phyloP scores from a whole-genome alignment of 92 coral and sea anemone genomes.

The Montipora capitata region DNA sequence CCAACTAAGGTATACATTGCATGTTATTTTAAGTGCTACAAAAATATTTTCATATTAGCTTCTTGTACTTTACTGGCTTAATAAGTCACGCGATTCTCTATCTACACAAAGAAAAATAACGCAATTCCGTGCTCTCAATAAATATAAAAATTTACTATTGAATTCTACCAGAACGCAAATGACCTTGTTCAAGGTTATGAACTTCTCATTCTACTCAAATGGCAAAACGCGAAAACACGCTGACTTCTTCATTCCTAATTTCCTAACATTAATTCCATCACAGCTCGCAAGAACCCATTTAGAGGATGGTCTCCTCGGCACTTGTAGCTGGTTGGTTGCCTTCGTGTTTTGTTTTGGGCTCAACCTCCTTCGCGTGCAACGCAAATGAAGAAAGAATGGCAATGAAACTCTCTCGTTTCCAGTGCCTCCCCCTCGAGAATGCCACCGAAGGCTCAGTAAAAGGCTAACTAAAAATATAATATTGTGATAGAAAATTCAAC shows the following conservation, averaged over 20 bases:
- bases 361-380: background rate
- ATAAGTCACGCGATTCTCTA: background rate
- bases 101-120: background rate
- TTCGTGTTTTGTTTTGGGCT: background rate
- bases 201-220: background rate
- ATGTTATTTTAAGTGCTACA: too few species aligned
- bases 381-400: background rate
- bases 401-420: background rate
- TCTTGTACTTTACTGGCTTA: background rate
- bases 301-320: too few species aligned
- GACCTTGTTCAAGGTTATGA: too few species aligned
- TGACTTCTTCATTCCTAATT: background rate
- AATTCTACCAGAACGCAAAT: too few species aligned
- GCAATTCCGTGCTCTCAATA: background rate
- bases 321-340: background rate
- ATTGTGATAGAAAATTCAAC: background rate
- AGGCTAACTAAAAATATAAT: too few species aligned
- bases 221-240: background rate
- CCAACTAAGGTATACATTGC: too few species aligned
- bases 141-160: background rate
- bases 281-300: too few species aligned
- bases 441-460: too few species aligned
- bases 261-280: background rate
- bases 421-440: background rate
- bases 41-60: too few species aligned